Evolutionary conservation across 2,888 invertebrate genomes (phyloP).

Genomic region (Hetaerina titia): DNA sequence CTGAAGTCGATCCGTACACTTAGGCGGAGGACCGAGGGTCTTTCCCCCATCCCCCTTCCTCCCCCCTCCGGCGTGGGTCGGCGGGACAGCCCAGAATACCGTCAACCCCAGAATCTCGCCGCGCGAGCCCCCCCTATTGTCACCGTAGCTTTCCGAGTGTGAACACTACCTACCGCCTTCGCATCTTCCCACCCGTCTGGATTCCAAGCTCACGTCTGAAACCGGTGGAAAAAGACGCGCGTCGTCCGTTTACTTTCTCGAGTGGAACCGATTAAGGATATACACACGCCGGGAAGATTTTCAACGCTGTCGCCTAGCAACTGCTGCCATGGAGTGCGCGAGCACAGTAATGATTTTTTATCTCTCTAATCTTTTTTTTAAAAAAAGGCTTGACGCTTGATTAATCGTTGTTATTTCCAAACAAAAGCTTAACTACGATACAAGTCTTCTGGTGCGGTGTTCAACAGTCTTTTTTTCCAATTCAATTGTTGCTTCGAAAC

Average conservation of each 20-base stretch:
- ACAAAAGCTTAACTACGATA: too few relatives aligned
- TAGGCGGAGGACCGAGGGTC: not conserved
- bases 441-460: too few relatives aligned
- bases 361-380: not conserved
- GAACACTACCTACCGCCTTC: not conserved
- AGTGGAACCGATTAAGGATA: not conserved
- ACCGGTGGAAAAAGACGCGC: not conserved
- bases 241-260: not conserved
- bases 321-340: not conserved
- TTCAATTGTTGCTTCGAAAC: too few relatives aligned
- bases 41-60: not conserved
- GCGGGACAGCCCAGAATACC: not conserved
- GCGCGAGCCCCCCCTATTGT: not conserved
- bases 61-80: not conserved
- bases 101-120: not conserved
- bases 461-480: too few relatives aligned
- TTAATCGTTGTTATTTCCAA: too few relatives aligned
- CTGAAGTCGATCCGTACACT: not conserved
- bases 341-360: not conserved
- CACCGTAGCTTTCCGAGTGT: not conserved
- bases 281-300: not conserved
- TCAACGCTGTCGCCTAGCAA: not conserved
- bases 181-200: not conserved
- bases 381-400: too few relatives aligned
- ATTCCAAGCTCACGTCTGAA: not conserved